Evolutionary conservation across 35 echinoderm and acorn worm species (phyloP).

Genomic region (Anneissia japonica): DNA sequence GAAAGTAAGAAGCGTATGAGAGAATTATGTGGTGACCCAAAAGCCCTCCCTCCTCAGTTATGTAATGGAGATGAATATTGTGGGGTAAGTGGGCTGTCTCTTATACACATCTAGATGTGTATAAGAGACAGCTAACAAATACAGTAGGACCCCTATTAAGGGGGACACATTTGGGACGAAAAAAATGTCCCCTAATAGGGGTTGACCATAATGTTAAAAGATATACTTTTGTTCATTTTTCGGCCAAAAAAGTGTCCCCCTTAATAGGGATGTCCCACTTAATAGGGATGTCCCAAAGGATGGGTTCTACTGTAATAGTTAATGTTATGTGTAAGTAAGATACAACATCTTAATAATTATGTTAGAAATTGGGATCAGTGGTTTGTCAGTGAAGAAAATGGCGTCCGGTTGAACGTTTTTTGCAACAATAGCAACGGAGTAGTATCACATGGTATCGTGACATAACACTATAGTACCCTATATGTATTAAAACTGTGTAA

Average conservation of each 20-base stretch:
- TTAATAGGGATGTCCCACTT: not conserved
- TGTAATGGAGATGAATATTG: conserved; percentile 61
- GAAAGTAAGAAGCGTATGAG: conserved; percentile 45
- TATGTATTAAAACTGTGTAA: no score
- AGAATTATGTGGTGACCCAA: conserved; percentile 46
- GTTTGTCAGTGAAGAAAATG: no score
- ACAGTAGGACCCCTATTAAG: not conserved
- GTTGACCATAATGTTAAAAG: not conserved
- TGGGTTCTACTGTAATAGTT: no score
- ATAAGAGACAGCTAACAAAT: not conserved
- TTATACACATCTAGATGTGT: not conserved
- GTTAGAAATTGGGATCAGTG: no score
- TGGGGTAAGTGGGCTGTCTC: conserved; percentile 43
- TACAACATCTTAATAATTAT: no score
- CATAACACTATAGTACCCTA: no score
- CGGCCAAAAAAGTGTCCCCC: not conserved
- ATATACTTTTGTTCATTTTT: not conserved
- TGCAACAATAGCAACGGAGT: no score
- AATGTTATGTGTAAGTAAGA: no score
- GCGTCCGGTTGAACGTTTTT: no score
- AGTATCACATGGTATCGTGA: no score
- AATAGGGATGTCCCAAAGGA: no score
- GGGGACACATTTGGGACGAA: not conserved
- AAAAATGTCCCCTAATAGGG: no score
- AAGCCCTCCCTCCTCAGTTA: conserved; percentile 66